phyloP scores from a whole-genome alignment of 2,797 vertebrate species.

The Moxostoma hubbsi region DNA sequence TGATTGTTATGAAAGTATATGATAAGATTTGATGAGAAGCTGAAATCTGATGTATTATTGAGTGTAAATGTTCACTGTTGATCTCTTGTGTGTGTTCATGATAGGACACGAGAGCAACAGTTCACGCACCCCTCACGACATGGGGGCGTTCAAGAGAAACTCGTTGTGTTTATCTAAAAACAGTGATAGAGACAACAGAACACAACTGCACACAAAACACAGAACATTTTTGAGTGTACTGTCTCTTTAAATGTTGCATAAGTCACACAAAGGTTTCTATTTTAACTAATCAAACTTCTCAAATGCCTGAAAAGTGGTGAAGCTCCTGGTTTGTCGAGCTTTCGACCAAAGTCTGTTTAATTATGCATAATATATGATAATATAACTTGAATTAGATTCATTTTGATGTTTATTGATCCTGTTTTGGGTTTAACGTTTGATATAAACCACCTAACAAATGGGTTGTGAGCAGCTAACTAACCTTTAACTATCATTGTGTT shows the following conservation, averaged over 20 bases:
- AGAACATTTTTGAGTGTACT: too few species aligned
- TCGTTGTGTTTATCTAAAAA: too few species aligned
- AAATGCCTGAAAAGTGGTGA: not conserved
- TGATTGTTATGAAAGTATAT: too few species aligned
- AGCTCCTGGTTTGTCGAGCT: constrained; percentile 53
- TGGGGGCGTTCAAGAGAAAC: too few species aligned
- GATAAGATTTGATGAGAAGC: too few species aligned
- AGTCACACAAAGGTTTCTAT: not conserved
- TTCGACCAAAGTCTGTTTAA: constrained; percentile 16
- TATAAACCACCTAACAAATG: constrained; percentile 48
- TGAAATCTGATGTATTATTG: too few species aligned
- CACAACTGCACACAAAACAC: too few species aligned
- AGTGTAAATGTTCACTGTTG: too few species aligned
- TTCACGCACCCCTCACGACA: too few species aligned
- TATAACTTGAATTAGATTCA: constrained; percentile 3
- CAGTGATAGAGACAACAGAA: too few species aligned
- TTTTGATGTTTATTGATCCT: constrained; percentile 56
- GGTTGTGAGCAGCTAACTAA: constrained; percentile 78
- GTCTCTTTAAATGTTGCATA: not conserved
- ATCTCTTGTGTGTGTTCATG: too few species aligned
- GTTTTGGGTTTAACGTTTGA: constrained; percentile 66
- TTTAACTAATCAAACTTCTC: not conserved
- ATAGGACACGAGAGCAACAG: too few species aligned
- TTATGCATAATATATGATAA: not conserved
- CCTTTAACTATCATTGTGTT: constrained; percentile 70